phyloP scores from a whole-genome alignment of 2,113 vertebrate genomes.

The Zapus hudsonius region DNA sequence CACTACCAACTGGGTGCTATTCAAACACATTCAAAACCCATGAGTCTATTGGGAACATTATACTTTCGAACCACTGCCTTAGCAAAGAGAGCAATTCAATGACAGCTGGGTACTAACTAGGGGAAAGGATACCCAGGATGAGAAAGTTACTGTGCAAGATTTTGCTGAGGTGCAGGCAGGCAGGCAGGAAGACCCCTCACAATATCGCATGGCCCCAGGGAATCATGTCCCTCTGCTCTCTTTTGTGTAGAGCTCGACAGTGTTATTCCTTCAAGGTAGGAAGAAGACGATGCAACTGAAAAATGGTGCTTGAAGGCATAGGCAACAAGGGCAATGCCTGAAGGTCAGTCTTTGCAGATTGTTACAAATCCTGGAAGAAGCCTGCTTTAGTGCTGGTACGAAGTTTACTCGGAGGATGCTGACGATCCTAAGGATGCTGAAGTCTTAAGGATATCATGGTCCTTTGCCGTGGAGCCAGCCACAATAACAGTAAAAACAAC shows the following conservation, averaged over 20 bases:
- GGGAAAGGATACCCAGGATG: background rate
- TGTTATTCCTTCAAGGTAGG: slow-evolving; percentile 15
- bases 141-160: background rate
- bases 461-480: background rate
- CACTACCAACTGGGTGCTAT: too few relatives aligned
- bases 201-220: background rate
- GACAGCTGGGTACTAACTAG: background rate
- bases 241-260: background rate
- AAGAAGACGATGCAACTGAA: background rate
- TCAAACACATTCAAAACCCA: too few relatives aligned
- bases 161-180: background rate
- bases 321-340: background rate
- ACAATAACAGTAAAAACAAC: background rate
- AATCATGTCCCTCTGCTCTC: background rate
- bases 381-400: background rate
- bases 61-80: too few relatives aligned
- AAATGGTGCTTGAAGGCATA: background rate
- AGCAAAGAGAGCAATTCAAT: background rate
- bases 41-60: too few relatives aligned
- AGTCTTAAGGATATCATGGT: background rate
- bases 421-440: background rate
- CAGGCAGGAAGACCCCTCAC: too few relatives aligned
- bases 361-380: slow-evolving; percentile 25
- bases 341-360: slow-evolving; percentile 25
- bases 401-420: background rate